Percentiles rank a stretch among this genome's conserved stretches.
Conservation (phyloP, 2,888 invertebrate genomes). For the Eucriotettix oculatus region DNA sequence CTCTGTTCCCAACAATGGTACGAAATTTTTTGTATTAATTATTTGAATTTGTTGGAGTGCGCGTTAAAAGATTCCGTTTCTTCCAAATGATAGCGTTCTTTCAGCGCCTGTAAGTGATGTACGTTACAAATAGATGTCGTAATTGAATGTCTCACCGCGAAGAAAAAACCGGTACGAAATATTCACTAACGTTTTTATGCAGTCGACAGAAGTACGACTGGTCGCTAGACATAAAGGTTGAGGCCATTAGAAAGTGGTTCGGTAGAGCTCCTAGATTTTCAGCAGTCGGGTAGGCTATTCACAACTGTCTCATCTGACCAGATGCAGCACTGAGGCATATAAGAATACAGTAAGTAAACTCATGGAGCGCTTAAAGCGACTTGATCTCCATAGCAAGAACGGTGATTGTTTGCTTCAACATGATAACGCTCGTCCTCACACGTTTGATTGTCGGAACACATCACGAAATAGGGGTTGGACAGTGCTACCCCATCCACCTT, state of each 20-base stretch:
- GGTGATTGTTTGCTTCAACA: no score
- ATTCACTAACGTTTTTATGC: conserved; percentile 3
- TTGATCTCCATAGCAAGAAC: neutral
- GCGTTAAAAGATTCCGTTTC: neutral
- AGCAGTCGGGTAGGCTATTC: neutral
- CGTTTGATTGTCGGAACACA: neutral
- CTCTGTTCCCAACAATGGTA: neutral
- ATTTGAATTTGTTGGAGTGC: neutral
- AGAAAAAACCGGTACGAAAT: neutral
- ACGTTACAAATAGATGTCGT: neutral
- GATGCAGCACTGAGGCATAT: neutral
- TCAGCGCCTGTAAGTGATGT: neutral
- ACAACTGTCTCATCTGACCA: neutral
- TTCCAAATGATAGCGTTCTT: neutral
- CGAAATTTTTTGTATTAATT: neutral
- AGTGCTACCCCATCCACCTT: no score
- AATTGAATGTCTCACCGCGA: neutral
- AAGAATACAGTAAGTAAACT: neutral
- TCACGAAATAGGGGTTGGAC: neutral
- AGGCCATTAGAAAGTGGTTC: neutral
- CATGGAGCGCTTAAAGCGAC: neutral
- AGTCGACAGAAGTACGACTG: conserved; percentile 1
- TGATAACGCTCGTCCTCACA: neutral
- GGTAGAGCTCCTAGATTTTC: neutral
- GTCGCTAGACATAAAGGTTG: neutral